Evolutionary conservation across 1,140 invertebrate genomes (phyloP).

Genomic region (Rhyacophila brunnea): DNA sequence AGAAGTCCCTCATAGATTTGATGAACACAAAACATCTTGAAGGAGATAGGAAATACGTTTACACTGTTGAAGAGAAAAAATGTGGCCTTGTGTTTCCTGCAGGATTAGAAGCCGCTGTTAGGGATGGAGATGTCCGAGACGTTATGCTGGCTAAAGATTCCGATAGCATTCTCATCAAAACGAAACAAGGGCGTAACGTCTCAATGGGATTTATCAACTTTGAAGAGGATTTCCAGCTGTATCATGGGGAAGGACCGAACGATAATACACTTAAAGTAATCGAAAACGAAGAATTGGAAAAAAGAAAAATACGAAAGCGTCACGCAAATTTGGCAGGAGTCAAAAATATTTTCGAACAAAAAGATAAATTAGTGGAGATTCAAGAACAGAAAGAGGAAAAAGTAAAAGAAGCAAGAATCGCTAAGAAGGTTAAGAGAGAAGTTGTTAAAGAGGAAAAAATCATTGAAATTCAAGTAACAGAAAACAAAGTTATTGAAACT

Average conservation of each 20-base stretch:
- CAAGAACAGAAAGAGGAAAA: conserved; percentile 52
- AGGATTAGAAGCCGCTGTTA: conserved; percentile 70
- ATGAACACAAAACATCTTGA: conserved; percentile 61
- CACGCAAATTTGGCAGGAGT: conserved; percentile 57
- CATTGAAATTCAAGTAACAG: conserved; percentile 39
- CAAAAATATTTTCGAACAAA: conserved; percentile 76
- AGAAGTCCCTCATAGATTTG: conserved; percentile 60
- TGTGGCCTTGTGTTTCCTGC: conserved; percentile 75
- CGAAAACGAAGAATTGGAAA: conserved; percentile 57
- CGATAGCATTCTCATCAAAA: conserved; percentile 69
- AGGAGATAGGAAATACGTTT: conserved; percentile 66
- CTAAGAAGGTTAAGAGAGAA: conserved; percentile 54
- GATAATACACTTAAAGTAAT: conserved; percentile 61
- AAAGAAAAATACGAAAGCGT: conserved; percentile 60
- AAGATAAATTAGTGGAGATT: conserved; percentile 65
- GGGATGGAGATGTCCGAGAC: conserved; percentile 73
- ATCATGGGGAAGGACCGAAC: conserved; percentile 64
- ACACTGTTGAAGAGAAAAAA: conserved; percentile 69
- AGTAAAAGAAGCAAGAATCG: conserved; percentile 42
- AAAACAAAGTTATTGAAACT: conserved; percentile 37
- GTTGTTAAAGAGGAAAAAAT: conserved; percentile 42
- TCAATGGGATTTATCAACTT: conserved; percentile 68
- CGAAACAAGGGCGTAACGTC: conserved; percentile 70
- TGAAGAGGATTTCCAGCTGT: conserved; percentile 59
- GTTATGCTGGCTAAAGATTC: conserved; percentile 73